Percentiles rank a stretch among this genome's conserved stretches.
Evolutionary conservation across 2,888 invertebrate species (phyloP).

Genomic region (Chloroclysta siterata): DNA sequence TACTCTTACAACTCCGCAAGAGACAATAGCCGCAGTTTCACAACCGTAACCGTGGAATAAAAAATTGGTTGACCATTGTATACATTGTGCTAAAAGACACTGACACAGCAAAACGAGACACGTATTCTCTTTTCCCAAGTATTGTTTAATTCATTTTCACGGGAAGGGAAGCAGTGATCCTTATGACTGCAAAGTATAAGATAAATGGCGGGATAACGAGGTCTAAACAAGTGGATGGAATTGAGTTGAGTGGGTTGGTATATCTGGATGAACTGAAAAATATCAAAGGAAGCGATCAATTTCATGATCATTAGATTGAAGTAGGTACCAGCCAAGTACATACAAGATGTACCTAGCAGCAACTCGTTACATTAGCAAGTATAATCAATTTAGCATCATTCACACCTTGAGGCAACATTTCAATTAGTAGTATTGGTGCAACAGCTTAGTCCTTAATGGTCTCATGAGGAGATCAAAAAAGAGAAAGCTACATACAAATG

Average conservation of each 20-base stretch:
- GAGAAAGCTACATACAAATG: neutral
- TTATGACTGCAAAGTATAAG: neutral
- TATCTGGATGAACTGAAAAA: neutral
- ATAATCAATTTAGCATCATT: constrained; percentile 21
- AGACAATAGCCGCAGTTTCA: constrained; percentile 49
- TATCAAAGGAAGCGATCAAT: neutral
- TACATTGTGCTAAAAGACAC: constrained; percentile 30
- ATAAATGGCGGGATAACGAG: neutral
- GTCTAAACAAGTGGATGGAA: too few species aligned
- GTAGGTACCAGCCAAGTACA: neutral
- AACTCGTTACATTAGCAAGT: constrained; percentile 21
- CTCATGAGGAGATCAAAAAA: neutral
- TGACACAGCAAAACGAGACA: constrained; percentile 8
- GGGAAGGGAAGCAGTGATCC: too few species aligned
- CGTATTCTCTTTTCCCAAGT: constrained; percentile 20
- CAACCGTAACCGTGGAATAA: constrained; percentile 43
- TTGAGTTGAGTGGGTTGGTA: neutral
- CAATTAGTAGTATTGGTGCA: constrained; percentile 20
- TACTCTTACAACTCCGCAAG: constrained; percentile 10
- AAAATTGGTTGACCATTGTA: constrained; percentile 39
- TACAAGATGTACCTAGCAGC: neutral
- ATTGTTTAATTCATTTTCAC: too few species aligned
- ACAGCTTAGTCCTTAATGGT: constrained; percentile 1
- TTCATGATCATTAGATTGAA: neutral
- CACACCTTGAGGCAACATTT: constrained; percentile 13